These are phyloP conservation scores for Eupithecia subumbrata DNA, from an alignment of 2,888 invertebrate species.

Conservation along the genomic window DNA sequence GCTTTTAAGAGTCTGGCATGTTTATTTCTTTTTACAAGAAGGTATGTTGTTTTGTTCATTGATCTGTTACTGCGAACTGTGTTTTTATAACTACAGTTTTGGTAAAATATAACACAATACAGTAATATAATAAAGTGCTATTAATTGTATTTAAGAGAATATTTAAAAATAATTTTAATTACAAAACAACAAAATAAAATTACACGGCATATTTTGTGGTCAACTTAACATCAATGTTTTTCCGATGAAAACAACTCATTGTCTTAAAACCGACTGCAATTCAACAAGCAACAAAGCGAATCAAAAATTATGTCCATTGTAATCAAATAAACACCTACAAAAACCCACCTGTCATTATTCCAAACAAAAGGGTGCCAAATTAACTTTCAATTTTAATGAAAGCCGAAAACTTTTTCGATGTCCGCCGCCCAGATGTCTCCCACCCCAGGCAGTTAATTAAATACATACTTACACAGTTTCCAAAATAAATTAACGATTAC, in stretches of 20 bases:
- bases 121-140: neutral
- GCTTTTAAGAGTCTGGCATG: conserved; percentile 12
- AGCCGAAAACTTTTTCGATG: conserved; percentile 40
- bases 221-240: neutral
- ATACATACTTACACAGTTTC: conserved; percentile 40
- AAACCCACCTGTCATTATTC: conserved; percentile 33
- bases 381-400: conserved; percentile 35
- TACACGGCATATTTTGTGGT: neutral
- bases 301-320: conserved; percentile 31
- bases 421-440: conserved; percentile 45
- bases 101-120: neutral
- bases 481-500: conserved; percentile 39
- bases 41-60: neutral
- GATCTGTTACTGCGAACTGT: neutral
- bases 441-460: conserved; percentile 44
- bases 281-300: conserved; percentile 20
- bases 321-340: conserved; percentile 34
- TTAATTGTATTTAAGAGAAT: neutral
- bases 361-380: conserved; percentile 39
- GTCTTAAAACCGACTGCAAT: conserved; percentile 12
- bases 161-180: no score
- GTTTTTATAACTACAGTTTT: neutral
- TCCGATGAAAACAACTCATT: conserved; percentile 5
- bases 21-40: neutral
- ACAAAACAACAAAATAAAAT: neutral